phyloP scores from a whole-genome alignment of 2,888 invertebrate genomes.

The Caenorhabditis sp. region DNA sequence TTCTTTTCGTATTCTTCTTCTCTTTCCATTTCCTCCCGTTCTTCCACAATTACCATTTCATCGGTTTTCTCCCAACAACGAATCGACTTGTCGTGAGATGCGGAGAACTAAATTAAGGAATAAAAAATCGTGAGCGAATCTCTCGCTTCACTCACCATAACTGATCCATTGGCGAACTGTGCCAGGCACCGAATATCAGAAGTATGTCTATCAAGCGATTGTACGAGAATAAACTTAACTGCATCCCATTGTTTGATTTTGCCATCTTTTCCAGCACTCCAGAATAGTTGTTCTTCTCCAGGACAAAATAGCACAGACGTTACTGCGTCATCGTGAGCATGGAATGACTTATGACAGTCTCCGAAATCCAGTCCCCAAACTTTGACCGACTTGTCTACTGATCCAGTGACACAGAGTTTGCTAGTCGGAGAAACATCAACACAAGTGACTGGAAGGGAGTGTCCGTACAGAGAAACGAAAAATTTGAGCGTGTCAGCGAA shows the following conservation, averaged over 20 bases:
- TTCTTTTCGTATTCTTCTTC: conserved; percentile 85
- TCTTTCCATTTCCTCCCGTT: conserved; percentile 88
- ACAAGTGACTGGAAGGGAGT: conserved; percentile 94
- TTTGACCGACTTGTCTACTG: conserved; percentile 95
- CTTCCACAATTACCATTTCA: conserved; percentile 94
- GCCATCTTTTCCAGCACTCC: conserved; percentile 95
- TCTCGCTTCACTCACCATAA: conserved; percentile 70
- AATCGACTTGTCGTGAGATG: conserved; percentile 92
- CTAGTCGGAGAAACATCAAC: conserved; percentile 90
- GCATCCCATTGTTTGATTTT: conserved; percentile 98
- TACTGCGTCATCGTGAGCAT: conserved; percentile 94
- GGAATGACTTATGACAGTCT: conserved; percentile 95
- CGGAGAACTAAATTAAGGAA: conserved; percentile 85
- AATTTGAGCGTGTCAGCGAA: conserved; percentile 96
- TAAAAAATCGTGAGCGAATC: not conserved
- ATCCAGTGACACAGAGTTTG: conserved; percentile 93
- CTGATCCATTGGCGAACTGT: conserved; percentile 73
- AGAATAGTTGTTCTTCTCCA: conserved; percentile 91
- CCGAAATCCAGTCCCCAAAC: conserved; percentile 99
- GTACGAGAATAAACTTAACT: conserved; percentile 92
- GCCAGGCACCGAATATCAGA: conserved; percentile 78
- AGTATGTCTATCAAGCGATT: conserved; percentile 88
- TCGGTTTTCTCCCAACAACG: conserved; percentile 91
- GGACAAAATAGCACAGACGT: conserved; percentile 93
- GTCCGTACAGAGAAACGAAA: conserved; percentile 95